Base-by-base conservation (phyloP, 2,888 invertebrate genomes). In the Zele albiditarsus region DNA sequence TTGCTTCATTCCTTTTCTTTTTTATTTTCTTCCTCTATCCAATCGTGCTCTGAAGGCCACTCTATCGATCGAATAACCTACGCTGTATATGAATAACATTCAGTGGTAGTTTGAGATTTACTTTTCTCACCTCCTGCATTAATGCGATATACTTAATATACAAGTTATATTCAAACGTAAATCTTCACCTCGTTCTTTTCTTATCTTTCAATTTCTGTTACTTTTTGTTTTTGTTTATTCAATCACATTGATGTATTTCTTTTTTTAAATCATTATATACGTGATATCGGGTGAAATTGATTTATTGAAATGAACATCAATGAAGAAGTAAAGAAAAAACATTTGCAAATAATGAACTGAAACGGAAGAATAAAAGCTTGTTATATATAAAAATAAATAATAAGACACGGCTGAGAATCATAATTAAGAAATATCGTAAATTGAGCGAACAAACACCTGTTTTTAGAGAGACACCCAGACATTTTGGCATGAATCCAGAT, bases 41-140 rank as follows among this genome's bases (percentile, higher is more conserved):
- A 75, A 78, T 78, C 78, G 73, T 78, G 75, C 74, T n/a, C 16
- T 77, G 78, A 79, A 78, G 79, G 79, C 78, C 78, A 69, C 76
- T 58, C 72, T 77, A 79, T 79, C 79, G 79, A 79, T 79, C 74
- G 77, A 76, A 74, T 70, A 65, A 74, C 72, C 76, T 57, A 60
- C 27, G 31, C 27, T 12, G 27, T 16, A 53, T 46, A 46, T 46
- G 46, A 46, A 46, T 46, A 46, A 16, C 16, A 46, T 46, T 16
- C n/a, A 46, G 46, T 46, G 46, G 46, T 46, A n/a, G 1, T 46
- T 46, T 46, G 3, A n/a, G 38, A 38, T 38, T 38, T 38, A 8
- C 38, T 38, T 12, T 1, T 38, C 38, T 8, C 38, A 38, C 38
- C 38, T 38, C 12, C 12, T 38, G 38, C 38, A 12, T 38, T 38